Evolutionary conservation across 1,140 invertebrate genomes (phyloP).

Genomic region (Anoplolepis gracilipes): DNA sequence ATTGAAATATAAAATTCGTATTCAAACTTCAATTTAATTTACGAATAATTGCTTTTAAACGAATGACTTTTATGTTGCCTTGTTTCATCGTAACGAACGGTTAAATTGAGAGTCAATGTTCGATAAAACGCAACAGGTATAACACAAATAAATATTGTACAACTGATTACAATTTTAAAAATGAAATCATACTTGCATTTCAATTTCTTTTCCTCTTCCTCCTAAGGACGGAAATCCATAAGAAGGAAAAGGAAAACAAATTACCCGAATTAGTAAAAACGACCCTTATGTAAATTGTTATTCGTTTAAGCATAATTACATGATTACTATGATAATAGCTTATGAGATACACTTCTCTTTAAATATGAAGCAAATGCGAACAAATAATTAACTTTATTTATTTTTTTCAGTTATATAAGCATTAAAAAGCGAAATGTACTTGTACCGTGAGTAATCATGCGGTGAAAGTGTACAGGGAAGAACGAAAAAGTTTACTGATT

Average conservation of each 20-base stretch:
- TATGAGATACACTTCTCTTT: background rate
- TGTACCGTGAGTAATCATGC: background rate
- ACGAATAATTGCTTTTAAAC: background rate
- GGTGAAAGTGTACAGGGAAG: background rate
- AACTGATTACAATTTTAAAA: background rate
- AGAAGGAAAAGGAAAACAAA: too few species aligned
- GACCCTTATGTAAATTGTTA: slow-evolving; percentile 5
- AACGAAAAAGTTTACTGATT: slow-evolving; percentile 50
- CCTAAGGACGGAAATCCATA: too few species aligned
- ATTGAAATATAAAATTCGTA: background rate
- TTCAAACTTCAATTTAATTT: too few species aligned
- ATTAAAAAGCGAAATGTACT: background rate
- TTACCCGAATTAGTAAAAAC: too few species aligned
- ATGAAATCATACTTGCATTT: background rate
- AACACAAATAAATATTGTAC: slow-evolving; percentile 2
- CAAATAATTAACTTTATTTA: background rate
- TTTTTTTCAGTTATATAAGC: background rate
- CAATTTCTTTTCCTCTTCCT: too few species aligned
- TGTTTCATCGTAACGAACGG: background rate
- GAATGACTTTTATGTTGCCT: background rate
- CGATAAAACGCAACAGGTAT: slow-evolving; percentile 21
- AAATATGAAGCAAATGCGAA: too few species aligned
- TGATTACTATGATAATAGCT: background rate
- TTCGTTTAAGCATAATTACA: background rate
- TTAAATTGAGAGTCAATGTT: background rate